Percentiles rank a stretch among this genome's conserved stretches.
Evolutionary conservation across 2,113 vertebrate species (phyloP).

Genomic region (Thamnaconus septentrionalis): DNA sequence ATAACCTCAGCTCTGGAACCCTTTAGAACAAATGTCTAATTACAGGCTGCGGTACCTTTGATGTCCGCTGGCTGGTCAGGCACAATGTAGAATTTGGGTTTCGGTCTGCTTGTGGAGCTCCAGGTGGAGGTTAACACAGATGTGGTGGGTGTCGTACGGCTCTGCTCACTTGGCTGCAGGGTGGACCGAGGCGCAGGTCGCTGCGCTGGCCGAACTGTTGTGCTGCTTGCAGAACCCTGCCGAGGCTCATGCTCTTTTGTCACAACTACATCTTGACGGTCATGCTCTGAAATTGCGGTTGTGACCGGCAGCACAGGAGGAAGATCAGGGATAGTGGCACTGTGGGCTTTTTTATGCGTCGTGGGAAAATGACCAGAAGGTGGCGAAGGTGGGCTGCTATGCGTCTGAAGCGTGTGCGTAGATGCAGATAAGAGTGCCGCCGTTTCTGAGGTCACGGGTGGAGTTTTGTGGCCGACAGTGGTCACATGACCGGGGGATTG

Average conservation of each 20-base stretch:
- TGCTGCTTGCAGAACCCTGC: conserved; percentile 7
- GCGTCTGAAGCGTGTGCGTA: background rate
- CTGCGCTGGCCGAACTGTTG: background rate
- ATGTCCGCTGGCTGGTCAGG: conserved; percentile 65
- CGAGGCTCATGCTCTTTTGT: background rate
- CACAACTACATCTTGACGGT: background rate
- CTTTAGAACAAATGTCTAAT: background rate
- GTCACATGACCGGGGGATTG: background rate
- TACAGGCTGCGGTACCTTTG: conserved; percentile 53
- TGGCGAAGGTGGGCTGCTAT: background rate
- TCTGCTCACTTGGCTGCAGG: background rate
- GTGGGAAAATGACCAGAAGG: conserved; percentile 4
- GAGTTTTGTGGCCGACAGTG: background rate
- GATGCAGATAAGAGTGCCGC: background rate
- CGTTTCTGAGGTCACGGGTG: background rate
- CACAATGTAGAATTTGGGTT: conserved; percentile 62
- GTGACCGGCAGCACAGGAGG: conserved; percentile 2
- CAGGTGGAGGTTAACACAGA: background rate
- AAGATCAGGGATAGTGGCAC: background rate
- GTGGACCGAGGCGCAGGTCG: background rate
- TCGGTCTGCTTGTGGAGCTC: conserved; percentile 18
- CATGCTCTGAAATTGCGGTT: conserved; percentile 12
- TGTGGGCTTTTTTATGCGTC: background rate
- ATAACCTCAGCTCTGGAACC: background rate
- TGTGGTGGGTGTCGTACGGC: background rate